Evolutionary conservation across 2,888 invertebrate species (phyloP).

Genomic region (Thereva unica): DNA sequence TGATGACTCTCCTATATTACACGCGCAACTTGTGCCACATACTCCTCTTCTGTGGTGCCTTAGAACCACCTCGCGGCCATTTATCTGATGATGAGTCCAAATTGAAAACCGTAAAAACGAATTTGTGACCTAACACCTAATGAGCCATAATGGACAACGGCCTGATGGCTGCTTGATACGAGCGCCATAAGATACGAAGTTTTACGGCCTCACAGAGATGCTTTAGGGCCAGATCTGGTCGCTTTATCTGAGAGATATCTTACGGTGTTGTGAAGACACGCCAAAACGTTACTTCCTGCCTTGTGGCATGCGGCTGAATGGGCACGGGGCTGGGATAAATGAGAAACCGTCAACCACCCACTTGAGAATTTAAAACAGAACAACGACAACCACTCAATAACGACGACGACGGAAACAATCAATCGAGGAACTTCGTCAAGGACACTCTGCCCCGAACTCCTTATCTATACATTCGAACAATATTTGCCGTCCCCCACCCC

Average conservation of each 20-base stretch:
- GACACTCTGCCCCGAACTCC: constrained; percentile 14
- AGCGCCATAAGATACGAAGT: constrained; percentile 6
- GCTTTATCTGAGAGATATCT: background rate
- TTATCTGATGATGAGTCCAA: constrained; percentile 21
- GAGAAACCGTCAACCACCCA: background rate
- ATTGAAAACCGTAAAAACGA: constrained; percentile 34
- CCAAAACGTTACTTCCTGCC: constrained; percentile 27
- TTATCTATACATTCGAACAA: constrained; percentile 23
- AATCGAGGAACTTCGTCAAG: constrained; percentile 30
- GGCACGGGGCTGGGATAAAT: background rate
- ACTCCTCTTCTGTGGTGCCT: constrained; percentile 9
- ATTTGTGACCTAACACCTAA: constrained; percentile 35
- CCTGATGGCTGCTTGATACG: background rate
- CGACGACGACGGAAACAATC: constrained; percentile 33
- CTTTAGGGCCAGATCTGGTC: constrained; percentile 2
- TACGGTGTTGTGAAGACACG: constrained; percentile 4
- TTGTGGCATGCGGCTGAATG: too few species aligned
- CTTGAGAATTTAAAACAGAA: constrained; percentile 15
- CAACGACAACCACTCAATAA: constrained; percentile 13
- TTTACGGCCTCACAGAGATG: constrained; percentile 16
- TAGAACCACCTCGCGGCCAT: background rate
- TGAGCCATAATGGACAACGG: constrained; percentile 24
- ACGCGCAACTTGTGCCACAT: constrained; percentile 9
- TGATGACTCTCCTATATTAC: constrained; percentile 12
- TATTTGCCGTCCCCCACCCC: constrained; percentile 1